Base-by-base conservation (phyloP, 2,797 vertebrate species). In the Sebastes glaucus region DNA sequence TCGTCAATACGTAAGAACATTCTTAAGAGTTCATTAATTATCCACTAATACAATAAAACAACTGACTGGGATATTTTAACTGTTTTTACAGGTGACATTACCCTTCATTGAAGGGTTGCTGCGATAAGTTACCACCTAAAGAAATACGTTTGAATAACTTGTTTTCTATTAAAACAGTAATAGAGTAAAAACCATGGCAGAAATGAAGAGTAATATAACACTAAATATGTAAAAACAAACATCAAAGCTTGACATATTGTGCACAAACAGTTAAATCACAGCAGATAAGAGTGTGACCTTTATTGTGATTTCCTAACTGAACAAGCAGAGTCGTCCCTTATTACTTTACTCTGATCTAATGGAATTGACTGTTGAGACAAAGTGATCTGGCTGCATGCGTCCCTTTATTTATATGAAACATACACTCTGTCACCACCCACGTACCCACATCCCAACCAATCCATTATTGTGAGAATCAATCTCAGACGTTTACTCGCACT, bases 391-490 rank as follows among this genome's bases (percentile, higher is more conserved):
- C 72, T 80, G 82, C 78, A 71, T 88, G 73, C 23, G 52, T 79
- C 87, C 61, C 76, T 80, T 85, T 92, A 71, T 91, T 89, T 85
- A 72, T 75, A 71, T 74, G 63, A 87, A 82, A 83, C 74, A 70
- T 69, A 77, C 64, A 67, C 65, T 80, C 71, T 87, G 56, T 82
- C 66, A 46, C 60, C 78, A 35, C 68, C 77, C 49, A 64, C 57
- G 70, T 85, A 86, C 53, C 52, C 66, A 82, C 71, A 78, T 73
- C 64, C 65, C 35, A 62, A 57, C 67, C 73, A 67, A 88, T 85
- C 61, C 53, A 85, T 94, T 86, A 81, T 70, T 84, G 75, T 62
- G 53, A 80, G 52, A 88, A 94, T 92, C 88, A 78, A 85, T 92
- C 46, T 49, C 78, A 42, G 67, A 57, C 62, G 61, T 76, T 76